Percentiles rank a stretch among this genome's conserved stretches.
These are phyloP conservation scores for Bubo bubo DNA, from an alignment of 2,113 vertebrate species.

Conservation along the genomic window DNA sequence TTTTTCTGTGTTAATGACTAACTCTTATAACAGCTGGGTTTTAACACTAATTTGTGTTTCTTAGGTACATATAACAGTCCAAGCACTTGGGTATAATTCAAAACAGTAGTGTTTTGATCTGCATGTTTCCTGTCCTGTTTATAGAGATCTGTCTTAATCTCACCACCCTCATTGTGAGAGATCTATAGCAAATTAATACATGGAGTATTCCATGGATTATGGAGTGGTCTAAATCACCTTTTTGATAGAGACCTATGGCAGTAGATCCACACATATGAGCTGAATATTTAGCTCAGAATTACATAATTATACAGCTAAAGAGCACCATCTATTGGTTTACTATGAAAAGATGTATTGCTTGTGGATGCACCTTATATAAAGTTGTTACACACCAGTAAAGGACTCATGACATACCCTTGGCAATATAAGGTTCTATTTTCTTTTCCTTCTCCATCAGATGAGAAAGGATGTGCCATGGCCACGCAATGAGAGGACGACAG, in stretches of 20 bases:
- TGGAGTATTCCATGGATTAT: neutral
- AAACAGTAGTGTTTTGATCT: neutral
- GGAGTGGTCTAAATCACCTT: neutral
- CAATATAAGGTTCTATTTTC: neutral
- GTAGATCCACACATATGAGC: neutral
- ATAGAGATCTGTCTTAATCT: neutral
- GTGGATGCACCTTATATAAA: neutral
- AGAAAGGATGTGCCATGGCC: neutral
- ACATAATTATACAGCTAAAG: conserved; percentile 40
- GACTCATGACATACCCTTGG: neutral
- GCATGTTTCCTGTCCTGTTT: neutral
- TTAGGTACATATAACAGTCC: neutral
- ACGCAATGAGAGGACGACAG: neutral
- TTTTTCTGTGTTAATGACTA: neutral
- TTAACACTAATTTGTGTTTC: neutral
- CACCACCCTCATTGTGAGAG: neutral
- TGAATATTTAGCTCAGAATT: neutral
- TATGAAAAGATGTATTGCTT: neutral
- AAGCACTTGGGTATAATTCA: neutral
- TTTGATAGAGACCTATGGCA: neutral
- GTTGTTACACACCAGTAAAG: neutral
- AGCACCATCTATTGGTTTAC: conserved; percentile 53
- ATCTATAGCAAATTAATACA: neutral
- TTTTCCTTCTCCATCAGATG: neutral
- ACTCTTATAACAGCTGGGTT: neutral